Conservation (phyloP, 1,140 invertebrate genomes). For the Zaprionus taronus region DNA sequence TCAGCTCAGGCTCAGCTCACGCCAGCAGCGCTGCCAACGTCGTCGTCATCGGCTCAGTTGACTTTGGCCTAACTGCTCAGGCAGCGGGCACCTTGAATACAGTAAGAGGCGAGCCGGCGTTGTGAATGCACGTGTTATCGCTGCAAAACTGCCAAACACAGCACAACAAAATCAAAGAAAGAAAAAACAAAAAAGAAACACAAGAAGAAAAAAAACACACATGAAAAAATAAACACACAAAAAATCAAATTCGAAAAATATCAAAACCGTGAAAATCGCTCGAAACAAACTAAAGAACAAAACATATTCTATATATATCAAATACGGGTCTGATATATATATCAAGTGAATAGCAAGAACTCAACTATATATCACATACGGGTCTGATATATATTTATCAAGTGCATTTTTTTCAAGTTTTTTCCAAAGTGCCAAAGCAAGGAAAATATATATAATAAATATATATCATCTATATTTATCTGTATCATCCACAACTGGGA, state of each 20-base stretch:
- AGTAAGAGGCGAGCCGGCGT: conserved; percentile 84
- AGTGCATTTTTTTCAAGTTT: conserved; percentile 61
- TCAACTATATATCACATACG: neutral
- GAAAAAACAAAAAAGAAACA: conserved; percentile 34
- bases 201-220: conserved; percentile 7
- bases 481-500: conserved; percentile 1
- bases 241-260: conserved; percentile 10
- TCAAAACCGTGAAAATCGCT: conserved; percentile 12
- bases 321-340: too few species aligned
- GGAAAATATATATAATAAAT: conserved; percentile 1
- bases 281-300: neutral
- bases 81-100: conserved; percentile 79
- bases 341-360: neutral
- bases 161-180: conserved; percentile 8
- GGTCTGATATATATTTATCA: neutral
- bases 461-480: conserved; percentile 11
- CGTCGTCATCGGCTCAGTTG: conserved; percentile 32
- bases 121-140: conserved; percentile 84
- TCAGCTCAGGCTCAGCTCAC: conserved; percentile 10
- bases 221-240: conserved; percentile 13
- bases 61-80: conserved; percentile 83
- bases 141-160: conserved; percentile 34
- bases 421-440: conserved; percentile 51
- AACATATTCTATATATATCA: neutral
- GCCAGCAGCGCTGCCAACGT: conserved; percentile 23